Base-by-base conservation (phyloP, 2,888 invertebrate genomes). In the Caenorhabditis becei region DNA sequence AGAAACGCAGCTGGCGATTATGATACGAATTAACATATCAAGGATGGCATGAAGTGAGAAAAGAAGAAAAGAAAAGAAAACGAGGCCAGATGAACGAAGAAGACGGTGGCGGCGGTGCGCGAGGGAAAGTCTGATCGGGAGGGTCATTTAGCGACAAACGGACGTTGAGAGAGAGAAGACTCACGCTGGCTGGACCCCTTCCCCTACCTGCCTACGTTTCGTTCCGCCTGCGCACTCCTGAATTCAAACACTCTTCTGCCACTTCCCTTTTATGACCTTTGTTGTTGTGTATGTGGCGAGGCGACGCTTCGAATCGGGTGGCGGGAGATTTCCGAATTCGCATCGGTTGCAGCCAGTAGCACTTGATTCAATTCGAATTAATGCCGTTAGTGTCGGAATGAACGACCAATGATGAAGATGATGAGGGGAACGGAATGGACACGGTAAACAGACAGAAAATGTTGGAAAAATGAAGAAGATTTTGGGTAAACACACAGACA, bases 101-200 rank as follows among this genome's bases (percentile, higher is more conserved):
- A 49, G 62, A 35, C 63, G 58, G 53, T 56, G 62, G 72, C 63
- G 47, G 62, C 49, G 65, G 14, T 35, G 24, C 18, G 18, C 8
- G 59, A n/a, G 28, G 65, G 77, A 77, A 77, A 77, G 77, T 77
- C 77, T 67, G 74, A 74, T 74, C 66, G 74, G 70, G 67, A 78
- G 78, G 78, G 78, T 78, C 78, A 78, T 78, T 71, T 61, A 65
- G 58, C 51, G 71, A 63, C 77, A 77, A 69, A 77, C 77, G 78
- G 65, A 58, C 28, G 37, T n/a, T n/a, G 35, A 18, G 10, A 28
- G 41, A 62, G 61, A 53, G 37, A 20, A 44, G 67, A 58, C 56
- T 44, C 41, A 32, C 62, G 44, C 69, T 44, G 69, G 16, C 35
- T 59, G 70, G 70, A 61, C 72, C 65, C 74, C 18, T 32, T 53